Percentiles rank a stretch among this genome's conserved stretches.
Conservation (phyloP, 2,888 invertebrate genomes). For the Sisyra nigra region DNA sequence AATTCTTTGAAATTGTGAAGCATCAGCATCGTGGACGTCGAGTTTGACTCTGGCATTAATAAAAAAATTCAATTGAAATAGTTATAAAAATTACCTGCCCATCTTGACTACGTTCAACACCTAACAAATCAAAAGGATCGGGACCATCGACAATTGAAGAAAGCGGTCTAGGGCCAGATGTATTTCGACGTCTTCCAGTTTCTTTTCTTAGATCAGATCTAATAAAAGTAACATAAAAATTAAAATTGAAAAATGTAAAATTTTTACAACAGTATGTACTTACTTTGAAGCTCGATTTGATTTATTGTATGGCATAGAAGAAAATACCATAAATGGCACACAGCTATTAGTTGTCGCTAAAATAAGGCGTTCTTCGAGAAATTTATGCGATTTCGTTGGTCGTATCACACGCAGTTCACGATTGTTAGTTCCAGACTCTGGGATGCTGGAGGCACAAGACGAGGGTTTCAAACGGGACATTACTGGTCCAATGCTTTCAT, state of each 20-base stretch:
- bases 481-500: conserved; percentile 57
- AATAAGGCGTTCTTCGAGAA: conserved; percentile 66
- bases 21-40: too few relatives aligned
- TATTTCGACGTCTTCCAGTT: conserved; percentile 59
- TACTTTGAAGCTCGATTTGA: conserved; percentile 16
- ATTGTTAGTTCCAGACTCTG: conserved; percentile 29
- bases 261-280: neutral
- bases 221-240: conserved; percentile 8
- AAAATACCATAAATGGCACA: conserved; percentile 73
- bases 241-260: too few relatives aligned
- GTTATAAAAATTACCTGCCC: conserved; percentile 43
- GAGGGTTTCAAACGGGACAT: conserved; percentile 19
- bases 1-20: too few relatives aligned
- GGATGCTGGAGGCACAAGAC: conserved; percentile 27
- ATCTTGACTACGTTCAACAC: conserved; percentile 58
- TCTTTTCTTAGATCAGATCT: conserved; percentile 55
- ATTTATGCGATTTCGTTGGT: conserved; percentile 45
- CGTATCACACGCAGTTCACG: conserved; percentile 43
- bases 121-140: conserved; percentile 75
- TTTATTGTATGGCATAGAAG: conserved; percentile 65
- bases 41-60: too few relatives aligned
- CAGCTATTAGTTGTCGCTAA: conserved; percentile 55
- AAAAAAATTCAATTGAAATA: neutral
- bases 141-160: conserved; percentile 69
- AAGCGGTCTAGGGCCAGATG: conserved; percentile 66